Evolutionary conservation across 2,113 vertebrate genomes (phyloP).

Genomic region (Lophura nycthemera): DNA sequence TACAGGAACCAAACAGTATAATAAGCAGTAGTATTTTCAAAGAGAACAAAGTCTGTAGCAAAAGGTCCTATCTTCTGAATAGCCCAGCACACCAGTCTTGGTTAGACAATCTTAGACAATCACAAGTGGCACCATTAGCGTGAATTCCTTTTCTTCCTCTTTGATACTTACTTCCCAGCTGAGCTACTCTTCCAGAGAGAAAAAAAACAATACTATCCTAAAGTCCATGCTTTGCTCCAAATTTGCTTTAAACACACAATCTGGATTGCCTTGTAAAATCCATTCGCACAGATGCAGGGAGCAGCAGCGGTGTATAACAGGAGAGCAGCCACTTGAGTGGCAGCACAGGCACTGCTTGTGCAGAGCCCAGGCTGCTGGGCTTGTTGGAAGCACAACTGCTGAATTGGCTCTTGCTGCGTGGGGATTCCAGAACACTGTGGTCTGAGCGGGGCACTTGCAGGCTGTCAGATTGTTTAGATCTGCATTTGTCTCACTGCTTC

Average conservation of each 20-base stretch:
- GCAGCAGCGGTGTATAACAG: background rate
- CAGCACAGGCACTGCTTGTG: background rate
- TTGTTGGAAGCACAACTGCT: rapidly evolving
- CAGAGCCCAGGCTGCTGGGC: background rate
- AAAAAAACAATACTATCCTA: background rate
- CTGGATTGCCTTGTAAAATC: rapidly evolving
- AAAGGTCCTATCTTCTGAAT: background rate
- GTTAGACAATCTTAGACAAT: background rate
- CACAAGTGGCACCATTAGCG: background rate
- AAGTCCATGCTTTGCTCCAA: background rate
- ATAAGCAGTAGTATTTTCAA: background rate
- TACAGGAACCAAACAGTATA: background rate
- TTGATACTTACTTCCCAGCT: background rate
- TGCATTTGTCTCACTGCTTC: background rate
- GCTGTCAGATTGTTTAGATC: background rate
- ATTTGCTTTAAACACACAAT: background rate
- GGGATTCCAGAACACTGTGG: background rate
- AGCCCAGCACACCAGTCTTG: background rate
- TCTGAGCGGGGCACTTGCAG: background rate
- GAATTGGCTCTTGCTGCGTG: rapidly evolving
- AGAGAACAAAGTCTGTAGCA: background rate
- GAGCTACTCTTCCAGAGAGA: background rate
- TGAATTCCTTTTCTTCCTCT: background rate
- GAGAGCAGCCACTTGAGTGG: rapidly evolving
- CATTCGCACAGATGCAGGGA: background rate